A percentile compares a stretch with the other conserved stretches of the same genome.
Evolutionary conservation across 1,140 invertebrate genomes (phyloP).

Genomic region (Achatina immaculata): DNA sequence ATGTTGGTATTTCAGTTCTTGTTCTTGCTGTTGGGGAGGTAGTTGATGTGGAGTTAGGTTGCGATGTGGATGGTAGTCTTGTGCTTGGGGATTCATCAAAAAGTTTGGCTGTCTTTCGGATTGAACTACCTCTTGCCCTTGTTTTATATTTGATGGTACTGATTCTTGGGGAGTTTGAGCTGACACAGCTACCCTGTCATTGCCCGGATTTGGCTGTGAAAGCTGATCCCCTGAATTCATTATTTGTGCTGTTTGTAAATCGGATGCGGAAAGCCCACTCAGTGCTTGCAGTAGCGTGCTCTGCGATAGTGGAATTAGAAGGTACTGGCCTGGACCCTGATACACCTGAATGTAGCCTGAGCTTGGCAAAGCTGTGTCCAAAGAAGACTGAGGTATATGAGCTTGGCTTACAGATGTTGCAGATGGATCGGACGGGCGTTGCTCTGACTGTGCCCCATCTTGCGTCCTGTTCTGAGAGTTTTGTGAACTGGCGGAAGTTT

Average conservation of each 20-base stretch:
- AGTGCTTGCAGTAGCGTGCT: background rate
- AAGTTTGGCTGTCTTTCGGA: background rate
- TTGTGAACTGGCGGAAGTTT: background rate
- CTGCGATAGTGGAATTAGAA: conserved; percentile 19
- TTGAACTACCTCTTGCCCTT: background rate
- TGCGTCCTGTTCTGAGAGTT: background rate
- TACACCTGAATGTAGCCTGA: conserved; percentile 1
- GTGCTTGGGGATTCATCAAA: background rate
- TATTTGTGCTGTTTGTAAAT: background rate
- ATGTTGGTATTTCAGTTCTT: no score
- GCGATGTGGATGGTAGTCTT: no score
- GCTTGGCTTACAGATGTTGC: background rate
- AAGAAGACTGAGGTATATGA: no score
- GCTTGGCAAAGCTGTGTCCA: no score
- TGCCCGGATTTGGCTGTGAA: background rate
- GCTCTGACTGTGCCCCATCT: background rate
- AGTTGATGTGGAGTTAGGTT: no score
- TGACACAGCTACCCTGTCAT: background rate
- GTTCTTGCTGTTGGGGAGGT: no score
- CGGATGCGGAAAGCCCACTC: background rate
- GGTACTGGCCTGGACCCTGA: conserved; percentile 9
- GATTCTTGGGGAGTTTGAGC: background rate
- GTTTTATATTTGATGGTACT: background rate
- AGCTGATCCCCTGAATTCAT: background rate
- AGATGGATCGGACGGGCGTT: background rate